phyloP scores from a whole-genome alignment of 2,113 vertebrate genomes.

The Mastomys coucha region DNA sequence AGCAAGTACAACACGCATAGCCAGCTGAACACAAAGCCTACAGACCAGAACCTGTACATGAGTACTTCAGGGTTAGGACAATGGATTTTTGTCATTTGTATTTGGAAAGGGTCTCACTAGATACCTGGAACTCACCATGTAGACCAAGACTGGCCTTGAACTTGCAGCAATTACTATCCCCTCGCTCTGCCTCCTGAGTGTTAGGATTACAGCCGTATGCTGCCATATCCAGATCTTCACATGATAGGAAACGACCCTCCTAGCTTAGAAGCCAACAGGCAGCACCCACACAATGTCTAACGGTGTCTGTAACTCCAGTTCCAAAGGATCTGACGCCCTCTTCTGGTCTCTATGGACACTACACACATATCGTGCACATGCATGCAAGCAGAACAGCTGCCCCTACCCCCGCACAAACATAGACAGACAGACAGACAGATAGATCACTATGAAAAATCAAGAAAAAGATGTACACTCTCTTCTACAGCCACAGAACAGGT shows the following conservation, averaged over 20 bases:
- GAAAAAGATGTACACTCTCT: background rate
- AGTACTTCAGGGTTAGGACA: background rate
- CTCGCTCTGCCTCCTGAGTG: background rate
- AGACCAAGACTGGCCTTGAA: background rate
- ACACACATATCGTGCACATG: background rate
- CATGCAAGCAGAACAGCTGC: background rate
- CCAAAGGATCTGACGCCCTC: background rate
- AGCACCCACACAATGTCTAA: background rate
- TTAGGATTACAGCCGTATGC: background rate
- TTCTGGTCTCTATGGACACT: background rate
- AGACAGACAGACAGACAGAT: background rate
- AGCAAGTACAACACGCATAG: background rate
- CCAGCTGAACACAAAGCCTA: constrained; percentile 18
- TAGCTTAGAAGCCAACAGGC: background rate
- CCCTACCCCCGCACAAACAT: too few relatives aligned
- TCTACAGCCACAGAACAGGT: background rate
- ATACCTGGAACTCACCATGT: background rate
- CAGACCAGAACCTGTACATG: background rate
- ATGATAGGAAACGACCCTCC: background rate
- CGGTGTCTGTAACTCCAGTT: background rate
- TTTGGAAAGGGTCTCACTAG: background rate
- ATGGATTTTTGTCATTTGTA: background rate
- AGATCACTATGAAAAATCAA: background rate
- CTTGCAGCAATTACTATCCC: background rate
- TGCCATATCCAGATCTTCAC: background rate